Evolutionary conservation across 2,113 vertebrate species (phyloP).

Genomic region (Carassius auratus): DNA sequence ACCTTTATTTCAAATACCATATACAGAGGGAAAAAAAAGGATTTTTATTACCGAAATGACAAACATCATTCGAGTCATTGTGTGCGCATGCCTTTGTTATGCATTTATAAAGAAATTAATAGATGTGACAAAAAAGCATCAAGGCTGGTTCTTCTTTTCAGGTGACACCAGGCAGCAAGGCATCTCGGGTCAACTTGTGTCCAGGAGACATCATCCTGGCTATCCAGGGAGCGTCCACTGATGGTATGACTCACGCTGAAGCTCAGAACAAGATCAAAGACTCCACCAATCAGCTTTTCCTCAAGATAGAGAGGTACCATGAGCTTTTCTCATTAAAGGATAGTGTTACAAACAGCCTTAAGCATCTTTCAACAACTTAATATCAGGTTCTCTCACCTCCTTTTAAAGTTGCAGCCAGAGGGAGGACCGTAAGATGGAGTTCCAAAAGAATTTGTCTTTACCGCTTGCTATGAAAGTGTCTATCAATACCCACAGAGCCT

Average conservation of each 20-base stretch:
- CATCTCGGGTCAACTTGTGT: slow-evolving; percentile 81
- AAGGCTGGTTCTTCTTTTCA: slow-evolving; percentile 61
- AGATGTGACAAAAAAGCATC: neutral
- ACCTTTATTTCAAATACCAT: too few species aligned
- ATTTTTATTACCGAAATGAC: neutral
- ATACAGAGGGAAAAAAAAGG: too few species aligned
- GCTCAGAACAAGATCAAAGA: slow-evolving; percentile 88
- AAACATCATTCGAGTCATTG: neutral
- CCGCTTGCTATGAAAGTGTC: slow-evolving; percentile 15
- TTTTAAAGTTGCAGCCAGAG: slow-evolving; percentile 24
- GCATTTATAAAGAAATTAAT: neutral
- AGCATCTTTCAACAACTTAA: slow-evolving; percentile 34
- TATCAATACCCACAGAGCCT: neutral
- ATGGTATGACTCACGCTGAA: slow-evolving; percentile 85
- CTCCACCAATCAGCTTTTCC: slow-evolving; percentile 78
- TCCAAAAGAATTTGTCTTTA: neutral
- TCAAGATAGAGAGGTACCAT: slow-evolving; percentile 86
- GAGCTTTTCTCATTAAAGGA: slow-evolving; percentile 19
- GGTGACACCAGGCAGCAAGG: slow-evolving; percentile 88
- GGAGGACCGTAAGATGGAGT: neutral
- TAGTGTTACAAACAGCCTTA: neutral
- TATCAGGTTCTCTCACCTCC: slow-evolving; percentile 14
- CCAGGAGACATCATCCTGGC: slow-evolving; percentile 86
- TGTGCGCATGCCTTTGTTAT: neutral
- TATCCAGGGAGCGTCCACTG: slow-evolving; percentile 82